Conservation (phyloP, 2,113 vertebrate genomes). For the Leptosomus discolor region DNA sequence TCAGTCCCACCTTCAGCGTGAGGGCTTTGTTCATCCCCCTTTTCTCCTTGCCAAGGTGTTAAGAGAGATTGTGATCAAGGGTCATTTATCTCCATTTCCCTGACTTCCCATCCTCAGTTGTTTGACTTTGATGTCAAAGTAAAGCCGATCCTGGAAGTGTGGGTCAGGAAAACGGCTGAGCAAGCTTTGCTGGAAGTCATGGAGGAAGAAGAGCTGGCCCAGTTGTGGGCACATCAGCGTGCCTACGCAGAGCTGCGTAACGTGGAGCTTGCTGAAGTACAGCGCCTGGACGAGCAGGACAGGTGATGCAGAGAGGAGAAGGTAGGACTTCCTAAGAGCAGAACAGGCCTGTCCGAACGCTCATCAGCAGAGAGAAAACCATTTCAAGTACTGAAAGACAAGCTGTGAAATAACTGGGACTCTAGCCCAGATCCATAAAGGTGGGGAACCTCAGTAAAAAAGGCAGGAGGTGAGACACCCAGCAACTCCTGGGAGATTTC, state of each 20-base stretch:
- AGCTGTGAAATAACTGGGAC: background rate
- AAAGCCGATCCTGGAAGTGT: conserved; percentile 85
- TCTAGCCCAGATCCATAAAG: background rate
- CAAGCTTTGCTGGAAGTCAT: conserved; percentile 91
- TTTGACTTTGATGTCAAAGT: conserved; percentile 97
- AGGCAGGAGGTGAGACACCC: background rate
- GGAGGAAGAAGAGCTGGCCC: conserved; percentile 93
- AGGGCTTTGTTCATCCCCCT: background rate
- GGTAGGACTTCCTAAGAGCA: conserved; percentile 13
- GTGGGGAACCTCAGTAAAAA: background rate
- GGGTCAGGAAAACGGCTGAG: conserved; percentile 91
- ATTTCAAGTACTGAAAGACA: background rate
- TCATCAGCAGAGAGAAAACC: background rate
- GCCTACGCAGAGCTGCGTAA: conserved; percentile 57
- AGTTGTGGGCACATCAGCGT: conserved; percentile 71
- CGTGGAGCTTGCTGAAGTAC: conserved; percentile 84
- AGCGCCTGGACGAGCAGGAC: conserved; percentile 88
- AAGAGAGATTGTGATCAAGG: background rate
- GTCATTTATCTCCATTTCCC: background rate
- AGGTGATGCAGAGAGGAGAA: conserved; percentile 69
- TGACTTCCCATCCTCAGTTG: conserved; percentile 74
- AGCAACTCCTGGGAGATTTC: background rate
- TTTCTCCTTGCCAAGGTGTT: background rate
- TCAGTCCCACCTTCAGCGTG: background rate
- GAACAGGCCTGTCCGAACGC: background rate